These are phyloP conservation scores for Tragelaphus imberbis DNA, from an alignment of 2,113 vertebrate species.

Conservation along the genomic window DNA sequence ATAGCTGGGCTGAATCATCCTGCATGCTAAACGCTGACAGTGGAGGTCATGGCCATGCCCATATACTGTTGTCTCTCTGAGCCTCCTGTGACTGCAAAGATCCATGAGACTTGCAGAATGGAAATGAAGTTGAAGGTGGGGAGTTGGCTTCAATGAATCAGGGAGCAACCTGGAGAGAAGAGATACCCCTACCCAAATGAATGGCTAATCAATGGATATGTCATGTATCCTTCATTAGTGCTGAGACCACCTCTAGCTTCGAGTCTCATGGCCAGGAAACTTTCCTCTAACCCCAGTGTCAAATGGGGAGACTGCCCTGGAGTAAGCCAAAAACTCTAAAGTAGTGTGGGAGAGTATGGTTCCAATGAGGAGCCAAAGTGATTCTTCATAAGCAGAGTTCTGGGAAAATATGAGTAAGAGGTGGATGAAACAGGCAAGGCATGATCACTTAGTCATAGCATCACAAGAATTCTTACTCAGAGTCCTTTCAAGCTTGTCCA, in stretches of 20 bases:
- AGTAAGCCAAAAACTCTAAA: neutral
- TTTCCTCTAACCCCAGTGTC: neutral
- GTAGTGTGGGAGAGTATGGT: neutral
- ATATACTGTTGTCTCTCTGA: neutral
- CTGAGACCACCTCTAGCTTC: neutral
- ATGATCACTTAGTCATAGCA: neutral
- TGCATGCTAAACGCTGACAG: neutral
- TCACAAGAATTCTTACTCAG: neutral
- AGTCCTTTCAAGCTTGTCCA: neutral
- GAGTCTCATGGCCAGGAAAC: neutral
- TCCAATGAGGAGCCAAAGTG: neutral
- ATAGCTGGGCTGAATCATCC: neutral
- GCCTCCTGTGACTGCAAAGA: neutral
- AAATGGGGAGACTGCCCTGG: rapidly evolving
- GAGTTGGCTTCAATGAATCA: neutral
- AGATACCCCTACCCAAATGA: rapidly evolving
- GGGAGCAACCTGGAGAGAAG: neutral
- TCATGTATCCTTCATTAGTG: neutral
- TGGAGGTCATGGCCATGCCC: neutral
- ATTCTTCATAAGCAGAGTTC: neutral
- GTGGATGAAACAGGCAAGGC: neutral
- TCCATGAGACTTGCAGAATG: neutral
- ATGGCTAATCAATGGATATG: neutral
- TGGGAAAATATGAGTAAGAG: slow-evolving; percentile 34
- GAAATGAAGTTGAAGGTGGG: neutral